phyloP scores from a whole-genome alignment of 2,888 invertebrate species.

The Sceliomorpha sp. region DNA sequence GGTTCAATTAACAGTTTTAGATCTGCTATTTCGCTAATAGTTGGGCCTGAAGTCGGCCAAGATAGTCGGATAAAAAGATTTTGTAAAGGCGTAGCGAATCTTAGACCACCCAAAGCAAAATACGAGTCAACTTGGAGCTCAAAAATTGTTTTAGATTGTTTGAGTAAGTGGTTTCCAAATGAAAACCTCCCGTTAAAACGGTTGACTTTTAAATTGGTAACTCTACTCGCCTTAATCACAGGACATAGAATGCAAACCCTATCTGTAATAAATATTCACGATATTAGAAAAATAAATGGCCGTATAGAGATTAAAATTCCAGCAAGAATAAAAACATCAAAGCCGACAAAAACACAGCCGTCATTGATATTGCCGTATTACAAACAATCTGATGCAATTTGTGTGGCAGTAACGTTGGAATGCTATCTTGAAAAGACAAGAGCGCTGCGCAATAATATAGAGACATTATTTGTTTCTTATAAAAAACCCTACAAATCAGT shows the following conservation, averaged over 20 bases:
- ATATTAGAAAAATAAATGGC: slow-evolving; percentile 22
- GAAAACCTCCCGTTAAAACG: neutral
- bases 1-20: slow-evolving; percentile 9
- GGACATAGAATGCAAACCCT: slow-evolving; percentile 49
- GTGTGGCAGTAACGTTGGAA: slow-evolving; percentile 23
- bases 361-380: slow-evolving; percentile 1
- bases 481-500: slow-evolving; percentile 8
- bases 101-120: slow-evolving; percentile 1
- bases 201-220: neutral
- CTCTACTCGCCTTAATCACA: neutral
- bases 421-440: neutral
- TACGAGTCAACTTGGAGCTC: slow-evolving; percentile 10
- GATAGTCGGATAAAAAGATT: slow-evolving; percentile 7
- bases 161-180: neutral
- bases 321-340: slow-evolving; percentile 30
- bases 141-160: slow-evolving; percentile 5
- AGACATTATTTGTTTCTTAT: slow-evolving; percentile 4
- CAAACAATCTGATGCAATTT: slow-evolving; percentile 20
- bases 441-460: slow-evolving; percentile 10
- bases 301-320: slow-evolving; percentile 35
- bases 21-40: slow-evolving; percentile 3
- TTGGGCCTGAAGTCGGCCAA: slow-evolving; percentile 4
- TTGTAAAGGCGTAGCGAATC: slow-evolving; percentile 2
- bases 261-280: slow-evolving; percentile 30
- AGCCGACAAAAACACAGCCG: slow-evolving; percentile 20